phyloP scores from a whole-genome alignment of 2,888 invertebrate species.

The Drosophila acutilabella region DNA sequence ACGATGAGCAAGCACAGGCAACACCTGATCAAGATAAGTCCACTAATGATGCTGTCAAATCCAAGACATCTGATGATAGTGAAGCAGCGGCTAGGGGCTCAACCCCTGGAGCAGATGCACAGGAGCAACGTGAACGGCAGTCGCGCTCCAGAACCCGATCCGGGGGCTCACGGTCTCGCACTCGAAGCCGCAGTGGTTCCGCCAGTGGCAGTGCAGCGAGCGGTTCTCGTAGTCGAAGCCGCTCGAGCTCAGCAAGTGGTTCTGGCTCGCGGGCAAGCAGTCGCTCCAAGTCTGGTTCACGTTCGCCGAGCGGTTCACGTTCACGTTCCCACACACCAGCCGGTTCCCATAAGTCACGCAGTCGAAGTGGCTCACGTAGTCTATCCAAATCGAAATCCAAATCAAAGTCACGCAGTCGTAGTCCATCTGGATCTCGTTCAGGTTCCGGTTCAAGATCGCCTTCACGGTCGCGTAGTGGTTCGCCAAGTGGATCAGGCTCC shows the following conservation, averaged over 20 bases:
- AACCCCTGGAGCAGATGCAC: constrained; percentile 57
- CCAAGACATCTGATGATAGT: constrained; percentile 14
- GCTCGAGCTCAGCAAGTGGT: constrained; percentile 78
- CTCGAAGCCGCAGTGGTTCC: constrained; percentile 62
- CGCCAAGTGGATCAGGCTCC: constrained; percentile 78
- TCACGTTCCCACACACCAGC: constrained; percentile 65
- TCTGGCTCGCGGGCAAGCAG: constrained; percentile 81
- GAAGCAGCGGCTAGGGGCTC: constrained; percentile 13
- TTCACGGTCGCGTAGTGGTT: constrained; percentile 82
- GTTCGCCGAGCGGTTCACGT: constrained; percentile 66
- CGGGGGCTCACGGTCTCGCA: constrained; percentile 55
- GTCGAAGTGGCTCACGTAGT: constrained; percentile 41
- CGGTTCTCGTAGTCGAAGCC: constrained; percentile 65
- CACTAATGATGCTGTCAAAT: constrained; percentile 5
- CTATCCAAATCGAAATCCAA: constrained; percentile 34
- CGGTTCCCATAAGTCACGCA: constrained; percentile 83
- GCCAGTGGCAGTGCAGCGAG: constrained; percentile 54
- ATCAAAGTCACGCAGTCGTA: constrained; percentile 74
- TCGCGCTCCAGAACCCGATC: constrained; percentile 78
- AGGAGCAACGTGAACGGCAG: constrained; percentile 75
- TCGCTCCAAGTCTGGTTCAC: constrained; percentile 75
- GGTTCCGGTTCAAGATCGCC: constrained; percentile 84
- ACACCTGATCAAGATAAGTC: constrained; percentile 49
- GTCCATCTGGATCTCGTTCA: constrained; percentile 73
- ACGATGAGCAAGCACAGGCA: constrained; percentile 57